Percentiles rank a stretch among this genome's conserved stretches.
Conservation (phyloP, 2,888 invertebrate genomes). For the Brassicogethes aeneus region DNA sequence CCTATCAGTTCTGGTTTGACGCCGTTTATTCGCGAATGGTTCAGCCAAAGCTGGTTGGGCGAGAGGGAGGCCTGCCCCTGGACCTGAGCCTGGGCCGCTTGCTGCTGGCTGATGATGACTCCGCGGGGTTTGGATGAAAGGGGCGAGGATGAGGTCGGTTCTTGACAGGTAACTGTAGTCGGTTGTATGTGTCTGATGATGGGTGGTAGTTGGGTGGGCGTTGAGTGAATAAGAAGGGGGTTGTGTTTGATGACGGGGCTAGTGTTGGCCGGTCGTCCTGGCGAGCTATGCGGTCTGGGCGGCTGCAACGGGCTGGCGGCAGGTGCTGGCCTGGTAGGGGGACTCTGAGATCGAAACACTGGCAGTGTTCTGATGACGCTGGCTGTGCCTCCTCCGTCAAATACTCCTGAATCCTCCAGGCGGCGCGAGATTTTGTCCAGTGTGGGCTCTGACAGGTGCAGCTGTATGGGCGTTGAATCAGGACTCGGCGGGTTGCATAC, state of each 20-base stretch:
- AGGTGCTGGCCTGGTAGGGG: slow-evolving; percentile 34
- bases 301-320: slow-evolving; percentile 35
- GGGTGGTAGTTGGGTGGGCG: slow-evolving; percentile 27
- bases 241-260: slow-evolving; percentile 35
- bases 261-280: slow-evolving; percentile 34
- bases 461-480: slow-evolving; percentile 47
- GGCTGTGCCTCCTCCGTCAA: slow-evolving; percentile 41
- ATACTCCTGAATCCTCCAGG: slow-evolving; percentile 46
- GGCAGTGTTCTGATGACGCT: slow-evolving; percentile 36
- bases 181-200: slow-evolving; percentile 18
- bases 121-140: slow-evolving; percentile 16
- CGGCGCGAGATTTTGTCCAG: slow-evolving; percentile 42
- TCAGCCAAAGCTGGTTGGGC: slow-evolving; percentile 36
- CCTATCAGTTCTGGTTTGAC: slow-evolving; percentile 73
- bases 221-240: slow-evolving; percentile 33
- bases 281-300: slow-evolving; percentile 39
- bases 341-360: slow-evolving; percentile 35
- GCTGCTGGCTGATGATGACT: slow-evolving; percentile 34
- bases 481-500: slow-evolving; percentile 50
- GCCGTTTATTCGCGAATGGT: slow-evolving; percentile 59
- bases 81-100: slow-evolving; percentile 12
- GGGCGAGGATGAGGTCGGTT: slow-evolving; percentile 21
- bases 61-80: slow-evolving; percentile 20
- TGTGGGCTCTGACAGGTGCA: slow-evolving; percentile 44
- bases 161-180: slow-evolving; percentile 19